Evolutionary conservation across 1,140 invertebrate genomes (phyloP).

Genomic region (Cardiocondyla obscurior): DNA sequence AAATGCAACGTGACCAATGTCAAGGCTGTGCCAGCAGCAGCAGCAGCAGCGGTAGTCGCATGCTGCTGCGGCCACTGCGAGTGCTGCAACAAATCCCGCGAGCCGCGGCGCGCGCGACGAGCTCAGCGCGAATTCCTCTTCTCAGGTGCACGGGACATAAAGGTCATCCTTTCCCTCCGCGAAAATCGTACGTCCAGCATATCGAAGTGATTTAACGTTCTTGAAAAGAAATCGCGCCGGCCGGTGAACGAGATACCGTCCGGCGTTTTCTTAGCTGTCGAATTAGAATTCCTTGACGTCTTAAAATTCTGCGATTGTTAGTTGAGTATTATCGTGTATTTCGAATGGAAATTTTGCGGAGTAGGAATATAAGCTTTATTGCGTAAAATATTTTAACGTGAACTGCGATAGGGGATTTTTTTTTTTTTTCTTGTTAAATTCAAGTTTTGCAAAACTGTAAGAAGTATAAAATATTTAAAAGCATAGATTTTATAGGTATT

Average conservation of each 20-base stretch:
- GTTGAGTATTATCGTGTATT: not conserved
- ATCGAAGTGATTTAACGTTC: not conserved
- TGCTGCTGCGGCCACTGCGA: constrained; percentile 39
- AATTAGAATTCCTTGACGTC: not conserved
- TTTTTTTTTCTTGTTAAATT: not conserved
- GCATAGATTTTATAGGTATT: no score
- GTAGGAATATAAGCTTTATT: no score
- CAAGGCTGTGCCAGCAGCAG: constrained; percentile 62
- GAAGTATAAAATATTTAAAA: no score
- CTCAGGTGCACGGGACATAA: constrained; percentile 18
- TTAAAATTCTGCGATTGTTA: no score
- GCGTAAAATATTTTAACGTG: no score
- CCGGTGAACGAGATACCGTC: not conserved
- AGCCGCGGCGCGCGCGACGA: constrained; percentile 14
- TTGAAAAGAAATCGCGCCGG: not conserved
- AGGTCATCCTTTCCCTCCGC: not conserved
- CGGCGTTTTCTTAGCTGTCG: not conserved
- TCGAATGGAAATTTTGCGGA: not conserved
- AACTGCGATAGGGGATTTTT: not conserved
- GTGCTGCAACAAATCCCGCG: constrained; percentile 65
- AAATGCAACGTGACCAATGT: constrained; percentile 73
- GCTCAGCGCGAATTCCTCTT: constrained; percentile 40
- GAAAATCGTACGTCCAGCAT: not conserved
- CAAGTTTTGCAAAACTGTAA: not conserved
- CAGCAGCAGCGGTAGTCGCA: constrained; percentile 45